Evolutionary conservation across 2,797 vertebrate genomes (phyloP).

Genomic region (Helarctos malayanus): DNA sequence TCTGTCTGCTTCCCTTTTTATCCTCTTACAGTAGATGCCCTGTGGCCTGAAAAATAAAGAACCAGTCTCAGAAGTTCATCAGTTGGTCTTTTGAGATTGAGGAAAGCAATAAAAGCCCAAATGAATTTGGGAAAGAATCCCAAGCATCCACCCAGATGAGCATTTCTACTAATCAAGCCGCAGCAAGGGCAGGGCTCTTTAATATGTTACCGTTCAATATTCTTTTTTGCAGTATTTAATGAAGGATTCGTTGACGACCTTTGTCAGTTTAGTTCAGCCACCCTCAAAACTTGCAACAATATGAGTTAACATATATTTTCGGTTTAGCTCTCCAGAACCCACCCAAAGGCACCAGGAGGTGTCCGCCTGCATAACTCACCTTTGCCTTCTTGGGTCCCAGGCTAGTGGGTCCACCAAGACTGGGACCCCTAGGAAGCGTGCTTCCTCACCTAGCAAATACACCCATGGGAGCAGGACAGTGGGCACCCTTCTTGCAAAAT

Average conservation of each 20-base stretch:
- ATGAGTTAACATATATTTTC: background rate
- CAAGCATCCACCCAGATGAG: background rate
- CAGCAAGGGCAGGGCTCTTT: background rate
- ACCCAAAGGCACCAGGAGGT: background rate
- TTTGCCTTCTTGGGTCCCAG: background rate
- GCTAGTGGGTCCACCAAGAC: background rate
- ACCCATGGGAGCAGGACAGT: background rate
- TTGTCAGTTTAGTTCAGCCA: slow-evolving; percentile 33
- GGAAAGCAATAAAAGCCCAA: slow-evolving; percentile 55
- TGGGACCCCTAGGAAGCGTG: background rate
- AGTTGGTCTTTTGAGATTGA: slow-evolving; percentile 68
- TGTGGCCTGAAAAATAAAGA: slow-evolving; percentile 72
- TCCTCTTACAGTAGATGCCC: slow-evolving; percentile 71
- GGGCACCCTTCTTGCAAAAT: slow-evolving; percentile 43
- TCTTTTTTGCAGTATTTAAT: background rate
- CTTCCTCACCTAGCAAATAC: background rate
- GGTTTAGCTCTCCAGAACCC: background rate
- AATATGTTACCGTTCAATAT: background rate
- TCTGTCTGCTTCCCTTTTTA: slow-evolving; percentile 74
- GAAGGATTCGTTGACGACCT: slow-evolving; percentile 11
- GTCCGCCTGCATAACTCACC: background rate
- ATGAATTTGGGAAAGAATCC: slow-evolving; percentile 70
- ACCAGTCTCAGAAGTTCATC: slow-evolving; percentile 72
- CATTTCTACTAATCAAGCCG: background rate
- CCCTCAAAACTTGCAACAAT: background rate